Percentiles rank a stretch among this genome's conserved stretches.
Conservation (phyloP, 2,797 vertebrate genomes). For the Siniperca obscura region DNA sequence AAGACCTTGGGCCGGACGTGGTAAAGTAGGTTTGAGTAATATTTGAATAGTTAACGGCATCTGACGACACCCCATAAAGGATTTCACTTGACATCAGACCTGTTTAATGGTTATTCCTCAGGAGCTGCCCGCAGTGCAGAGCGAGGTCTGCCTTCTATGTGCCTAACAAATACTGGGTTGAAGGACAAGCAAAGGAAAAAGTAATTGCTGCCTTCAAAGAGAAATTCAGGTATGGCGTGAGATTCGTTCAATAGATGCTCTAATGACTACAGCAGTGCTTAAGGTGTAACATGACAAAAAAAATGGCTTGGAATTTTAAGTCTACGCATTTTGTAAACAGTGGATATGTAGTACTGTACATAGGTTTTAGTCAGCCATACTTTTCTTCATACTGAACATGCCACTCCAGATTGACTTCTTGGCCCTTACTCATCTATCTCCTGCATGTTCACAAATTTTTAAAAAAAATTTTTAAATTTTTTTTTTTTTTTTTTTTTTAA, state of each 20-base stretch:
- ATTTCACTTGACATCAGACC: not conserved
- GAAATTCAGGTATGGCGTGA: conserved; percentile 83
- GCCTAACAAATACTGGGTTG: conserved; percentile 91
- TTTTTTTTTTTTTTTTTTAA: no score
- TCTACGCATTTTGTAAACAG: no score
- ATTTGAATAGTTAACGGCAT: not conserved
- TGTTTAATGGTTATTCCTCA: conserved; percentile 48
- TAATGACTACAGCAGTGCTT: not conserved
- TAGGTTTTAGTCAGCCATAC: no score
- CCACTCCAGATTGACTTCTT: not conserved
- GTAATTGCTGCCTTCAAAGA: conserved; percentile 89
- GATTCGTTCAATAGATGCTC: not conserved
- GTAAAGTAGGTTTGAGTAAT: conserved; percentile 84
- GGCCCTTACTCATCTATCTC: not conserved
- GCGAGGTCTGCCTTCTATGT: conserved; percentile 91
- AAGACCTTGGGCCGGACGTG: conserved; percentile 83
- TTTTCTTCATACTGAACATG: no score
- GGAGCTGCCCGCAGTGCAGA: conserved; percentile 92
- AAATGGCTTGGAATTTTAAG: no score
- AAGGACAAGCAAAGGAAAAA: conserved; percentile 84
- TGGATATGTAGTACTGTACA: no score
- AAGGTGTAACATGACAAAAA: not conserved
- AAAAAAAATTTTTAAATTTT: no score
- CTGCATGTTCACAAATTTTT: not conserved
- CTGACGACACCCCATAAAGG: rapidly evolving